Evolutionary conservation across 2,113 vertebrate species (phyloP), one percentile per base, ranked within the genome.

Genomic region (Apaloderma vittatum): DNA sequence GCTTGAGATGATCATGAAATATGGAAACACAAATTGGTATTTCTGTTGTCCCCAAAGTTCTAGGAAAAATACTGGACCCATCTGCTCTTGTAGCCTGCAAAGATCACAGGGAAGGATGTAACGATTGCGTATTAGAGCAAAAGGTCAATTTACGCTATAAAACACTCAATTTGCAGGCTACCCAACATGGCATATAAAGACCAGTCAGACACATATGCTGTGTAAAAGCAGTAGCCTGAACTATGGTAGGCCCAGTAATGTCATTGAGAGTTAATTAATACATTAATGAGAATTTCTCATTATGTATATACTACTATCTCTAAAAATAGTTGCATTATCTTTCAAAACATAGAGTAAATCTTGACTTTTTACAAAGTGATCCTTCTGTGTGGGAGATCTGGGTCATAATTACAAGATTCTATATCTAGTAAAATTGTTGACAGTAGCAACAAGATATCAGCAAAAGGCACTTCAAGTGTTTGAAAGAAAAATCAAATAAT

Each of bases 161-260:
- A 59, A 57, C 3, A 7, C 6, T 19, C 18, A 20, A 29, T 71
- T 71, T 71, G 29, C 40, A 82, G 37, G 17, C 36, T 23, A 75
- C 54, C 54, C 16, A 68, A 45, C 11, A 22, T 2, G 18, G 20
- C 37, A 68, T 14, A 46, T 9, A 5, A 62, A 52, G 23, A 68
- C 5, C 43, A 37, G 24, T 5, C 52, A 75, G 37, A 51, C 9
- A 67, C 13, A 14, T 4, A 32, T 0, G 2, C 34, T 29, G 7
- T 29, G 37, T 59, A 9, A 67, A 40, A 90, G 27, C 3, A 66
- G 10, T 2, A 88, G 17, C 7, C 29, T 85, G 10, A 94, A 78
- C 26, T 59, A 48, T 2, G 6, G 18, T 9, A 19, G 13, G 23
- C 24, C 36, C 11, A 79, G 7, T 36, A 65, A 61, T 2, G 22